These are phyloP conservation scores for Micropterix aruncella DNA, from an alignment of 2,888 invertebrate genomes.

Conservation along the genomic window DNA sequence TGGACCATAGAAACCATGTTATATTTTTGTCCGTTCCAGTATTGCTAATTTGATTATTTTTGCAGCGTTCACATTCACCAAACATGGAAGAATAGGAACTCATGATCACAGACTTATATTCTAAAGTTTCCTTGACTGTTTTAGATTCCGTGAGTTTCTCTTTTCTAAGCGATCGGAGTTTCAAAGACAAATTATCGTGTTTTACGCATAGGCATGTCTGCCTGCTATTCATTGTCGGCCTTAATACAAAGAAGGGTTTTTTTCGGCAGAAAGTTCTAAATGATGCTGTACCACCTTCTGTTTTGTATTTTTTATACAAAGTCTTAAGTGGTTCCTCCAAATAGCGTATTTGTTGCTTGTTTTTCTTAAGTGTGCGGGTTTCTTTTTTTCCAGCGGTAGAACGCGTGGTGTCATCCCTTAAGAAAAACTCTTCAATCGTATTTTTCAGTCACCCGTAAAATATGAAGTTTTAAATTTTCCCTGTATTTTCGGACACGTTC, in stretches of 20 bases:
- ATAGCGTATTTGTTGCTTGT: constrained; percentile 3
- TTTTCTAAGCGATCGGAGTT: neutral
- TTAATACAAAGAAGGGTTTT: constrained; percentile 3
- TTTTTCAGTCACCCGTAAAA: too few relatives aligned
- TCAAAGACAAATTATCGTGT: neutral
- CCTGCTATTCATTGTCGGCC: neutral
- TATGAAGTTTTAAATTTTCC: too few relatives aligned
- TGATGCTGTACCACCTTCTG: constrained; percentile 3
- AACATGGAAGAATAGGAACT: too few relatives aligned
- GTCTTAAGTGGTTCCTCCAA: constrained; percentile 2
- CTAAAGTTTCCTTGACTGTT: neutral
- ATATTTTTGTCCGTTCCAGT: too few relatives aligned
- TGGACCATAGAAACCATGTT: neutral
- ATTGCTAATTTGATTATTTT: too few relatives aligned
- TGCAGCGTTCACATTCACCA: too few relatives aligned
- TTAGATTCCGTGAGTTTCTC: neutral
- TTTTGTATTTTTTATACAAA: constrained; percentile 3
- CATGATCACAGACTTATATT: neutral
- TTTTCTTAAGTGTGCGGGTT: constrained; percentile 2
- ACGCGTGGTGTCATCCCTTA: constrained; percentile 4
- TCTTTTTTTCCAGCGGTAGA: constrained; percentile 5
- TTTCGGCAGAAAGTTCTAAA: constrained; percentile 2
- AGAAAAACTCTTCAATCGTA: constrained; percentile 2
- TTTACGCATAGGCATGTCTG: constrained; percentile 1
- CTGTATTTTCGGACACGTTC: too few relatives aligned